These are phyloP conservation scores for Meloe dianella DNA, from an alignment of 2,888 invertebrate genomes.

Conservation along the genomic window DNA sequence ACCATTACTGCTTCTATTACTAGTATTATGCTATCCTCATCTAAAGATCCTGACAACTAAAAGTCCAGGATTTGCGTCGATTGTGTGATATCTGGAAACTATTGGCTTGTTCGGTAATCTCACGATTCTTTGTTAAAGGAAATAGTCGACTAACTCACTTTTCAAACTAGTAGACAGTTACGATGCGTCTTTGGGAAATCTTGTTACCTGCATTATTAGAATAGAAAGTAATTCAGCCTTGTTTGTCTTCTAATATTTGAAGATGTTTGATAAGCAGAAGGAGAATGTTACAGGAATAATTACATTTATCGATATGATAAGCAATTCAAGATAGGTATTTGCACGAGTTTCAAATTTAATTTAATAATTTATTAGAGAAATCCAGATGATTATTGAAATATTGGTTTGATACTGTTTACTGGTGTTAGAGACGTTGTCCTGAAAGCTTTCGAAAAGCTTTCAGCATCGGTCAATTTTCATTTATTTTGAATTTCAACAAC, in stretches of 20 bases:
- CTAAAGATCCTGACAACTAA: constrained; percentile 42
- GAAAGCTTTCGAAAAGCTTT: constrained; percentile 9
- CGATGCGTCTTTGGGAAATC: constrained; percentile 44
- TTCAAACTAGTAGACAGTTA: constrained; percentile 42
- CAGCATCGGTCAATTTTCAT: constrained; percentile 9
- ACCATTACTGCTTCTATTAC: neutral
- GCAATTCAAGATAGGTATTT: neutral
- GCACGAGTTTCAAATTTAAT: neutral
- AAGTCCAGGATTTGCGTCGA: constrained; percentile 38
- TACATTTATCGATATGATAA: neutral
- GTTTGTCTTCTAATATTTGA: neutral
- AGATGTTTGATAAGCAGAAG: neutral
- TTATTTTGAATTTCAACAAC: neutral
- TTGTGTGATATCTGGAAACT: constrained; percentile 44
- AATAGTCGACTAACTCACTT: constrained; percentile 47
- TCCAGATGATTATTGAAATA: neutral
- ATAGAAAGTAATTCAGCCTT: neutral
- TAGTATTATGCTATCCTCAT: neutral
- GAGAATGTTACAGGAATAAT: neutral
- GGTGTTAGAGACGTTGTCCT: neutral
- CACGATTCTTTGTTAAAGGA: constrained; percentile 46
- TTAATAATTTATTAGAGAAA: neutral
- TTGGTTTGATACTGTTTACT: neutral
- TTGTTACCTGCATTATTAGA: constrained; percentile 41
- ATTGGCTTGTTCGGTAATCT: constrained; percentile 51